These are phyloP conservation scores for Sandelia bainsii DNA, from an alignment of 2,797 vertebrate species.

Conservation along the genomic window DNA sequence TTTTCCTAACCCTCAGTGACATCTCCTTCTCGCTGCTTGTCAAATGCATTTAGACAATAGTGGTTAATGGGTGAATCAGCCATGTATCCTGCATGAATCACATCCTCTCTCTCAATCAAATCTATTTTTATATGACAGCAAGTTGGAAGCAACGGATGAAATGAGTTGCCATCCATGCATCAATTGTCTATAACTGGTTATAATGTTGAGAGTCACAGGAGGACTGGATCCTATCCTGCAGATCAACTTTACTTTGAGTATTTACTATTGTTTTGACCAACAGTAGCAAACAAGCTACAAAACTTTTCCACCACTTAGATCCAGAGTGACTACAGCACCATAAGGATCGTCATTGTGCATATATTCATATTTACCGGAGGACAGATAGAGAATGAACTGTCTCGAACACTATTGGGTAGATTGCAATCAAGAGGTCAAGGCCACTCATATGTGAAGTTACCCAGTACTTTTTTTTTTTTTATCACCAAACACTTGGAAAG, in stretches of 20 bases:
- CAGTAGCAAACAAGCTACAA: no score
- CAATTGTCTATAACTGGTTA: not conserved
- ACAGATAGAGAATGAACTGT: no score
- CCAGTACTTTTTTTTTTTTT: no score
- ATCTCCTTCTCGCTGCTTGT: conserved; percentile 41
- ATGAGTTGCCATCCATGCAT: not conserved
- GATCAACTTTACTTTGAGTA: no score
- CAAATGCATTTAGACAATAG: conserved; percentile 39
- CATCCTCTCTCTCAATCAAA: not conserved
- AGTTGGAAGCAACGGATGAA: not conserved
- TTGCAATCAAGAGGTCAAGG: no score
- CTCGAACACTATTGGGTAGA: no score
- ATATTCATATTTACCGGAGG: no score
- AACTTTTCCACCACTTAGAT: not conserved
- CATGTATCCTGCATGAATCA: conserved; percentile 31
- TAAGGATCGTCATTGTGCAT: no score
- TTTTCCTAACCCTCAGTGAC: conserved; percentile 40
- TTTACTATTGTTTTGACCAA: no score
- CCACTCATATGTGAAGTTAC: no score
- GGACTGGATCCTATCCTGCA: not conserved
- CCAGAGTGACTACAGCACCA: not conserved
- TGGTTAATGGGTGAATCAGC: conserved; percentile 27
- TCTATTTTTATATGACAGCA: conserved; percentile 19
- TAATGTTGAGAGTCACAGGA: not conserved
- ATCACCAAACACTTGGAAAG: no score